Evolutionary conservation across 2,797 vertebrate genomes (phyloP).

Genomic region (Vireo griseus): DNA sequence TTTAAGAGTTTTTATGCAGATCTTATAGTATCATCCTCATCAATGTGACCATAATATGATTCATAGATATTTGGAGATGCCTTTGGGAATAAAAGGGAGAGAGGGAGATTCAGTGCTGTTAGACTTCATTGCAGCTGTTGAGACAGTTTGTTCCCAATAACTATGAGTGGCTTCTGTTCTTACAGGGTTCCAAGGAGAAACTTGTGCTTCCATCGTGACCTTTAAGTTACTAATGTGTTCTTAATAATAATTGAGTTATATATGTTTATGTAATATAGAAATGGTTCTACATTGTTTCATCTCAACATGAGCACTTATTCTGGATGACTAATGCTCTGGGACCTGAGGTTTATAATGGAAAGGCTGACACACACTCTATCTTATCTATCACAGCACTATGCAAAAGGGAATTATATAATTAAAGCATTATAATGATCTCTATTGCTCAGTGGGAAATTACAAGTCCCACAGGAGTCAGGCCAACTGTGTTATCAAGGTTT

Average conservation of each 20-base stretch:
- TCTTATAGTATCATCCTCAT: not conserved
- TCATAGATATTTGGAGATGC: not conserved
- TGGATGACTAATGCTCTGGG: not conserved
- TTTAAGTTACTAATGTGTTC: not conserved
- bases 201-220: not conserved
- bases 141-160: not conserved
- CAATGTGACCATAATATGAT: not conserved
- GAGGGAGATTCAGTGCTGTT: not conserved
- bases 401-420: slow-evolving; percentile 57
- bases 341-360: slow-evolving; percentile 25
- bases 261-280: not conserved
- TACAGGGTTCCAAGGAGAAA: not conserved
- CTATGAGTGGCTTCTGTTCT: not conserved
- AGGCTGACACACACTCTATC: slow-evolving; percentile 22
- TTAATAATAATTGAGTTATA: not conserved
- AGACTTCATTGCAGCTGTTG: not conserved
- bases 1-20: not conserved
- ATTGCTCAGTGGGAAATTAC: slow-evolving; percentile 31
- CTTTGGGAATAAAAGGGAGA: not conserved
- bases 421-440: slow-evolving; percentile 41
- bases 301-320: not conserved
- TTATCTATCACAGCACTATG: slow-evolving; percentile 22
- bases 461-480: slow-evolving; percentile 36
- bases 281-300: not conserved
- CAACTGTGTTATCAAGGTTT: slow-evolving; percentile 61